Conservation (phyloP, 2,797 vertebrate species). For the Sebastes miniatus region DNA sequence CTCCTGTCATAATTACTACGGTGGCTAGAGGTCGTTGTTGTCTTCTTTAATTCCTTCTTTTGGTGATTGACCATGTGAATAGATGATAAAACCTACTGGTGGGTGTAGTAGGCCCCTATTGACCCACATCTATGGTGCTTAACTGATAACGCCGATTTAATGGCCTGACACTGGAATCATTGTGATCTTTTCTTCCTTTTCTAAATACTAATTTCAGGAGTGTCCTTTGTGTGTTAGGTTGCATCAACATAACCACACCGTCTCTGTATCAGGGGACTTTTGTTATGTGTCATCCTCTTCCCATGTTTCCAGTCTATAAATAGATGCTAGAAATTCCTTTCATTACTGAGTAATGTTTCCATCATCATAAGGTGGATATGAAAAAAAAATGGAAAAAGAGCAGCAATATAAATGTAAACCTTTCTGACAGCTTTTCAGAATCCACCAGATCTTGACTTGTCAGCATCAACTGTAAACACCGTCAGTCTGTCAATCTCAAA, state of each 20-base stretch:
- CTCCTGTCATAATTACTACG: too few relatives aligned
- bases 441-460: neutral
- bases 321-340: neutral
- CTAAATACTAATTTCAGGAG: neutral
- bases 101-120: too few relatives aligned
- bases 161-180: neutral
- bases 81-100: too few relatives aligned
- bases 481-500: too few relatives aligned
- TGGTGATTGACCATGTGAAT: too few relatives aligned
- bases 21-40: too few relatives aligned
- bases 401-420: neutral
- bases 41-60: too few relatives aligned
- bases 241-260: neutral
- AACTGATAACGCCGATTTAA: too few relatives aligned
- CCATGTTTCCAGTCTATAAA: neutral
- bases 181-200: neutral
- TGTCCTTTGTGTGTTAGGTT: neutral
- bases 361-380: neutral
- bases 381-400: neutral
- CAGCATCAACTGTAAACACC: neutral
- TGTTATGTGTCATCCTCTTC: neutral
- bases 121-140: too few relatives aligned
- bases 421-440: neutral
- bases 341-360: neutral
- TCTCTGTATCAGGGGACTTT: neutral